Evolutionary conservation across 2,113 vertebrate species (phyloP), one percentile per base, ranked within the genome.

Genomic region (Oriolus oriolus): DNA sequence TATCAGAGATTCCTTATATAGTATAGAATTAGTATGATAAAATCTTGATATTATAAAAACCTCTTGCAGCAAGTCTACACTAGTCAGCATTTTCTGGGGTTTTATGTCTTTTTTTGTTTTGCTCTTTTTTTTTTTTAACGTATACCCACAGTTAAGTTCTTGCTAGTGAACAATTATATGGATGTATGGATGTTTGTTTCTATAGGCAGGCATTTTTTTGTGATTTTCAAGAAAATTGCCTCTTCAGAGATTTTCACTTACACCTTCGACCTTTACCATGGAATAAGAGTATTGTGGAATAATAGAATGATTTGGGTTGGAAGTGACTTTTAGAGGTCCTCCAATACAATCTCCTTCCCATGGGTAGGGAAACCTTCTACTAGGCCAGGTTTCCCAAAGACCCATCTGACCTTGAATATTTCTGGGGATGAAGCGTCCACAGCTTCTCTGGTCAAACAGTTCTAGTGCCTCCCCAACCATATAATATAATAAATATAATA

Each of bases 81-180:
- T 9, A 39, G 17, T 31, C 13, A 79, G 20, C 1, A 47, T 44
- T 70, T 85, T 70, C 35, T 73, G 12, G 1, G 2, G 2, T 17
- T 52, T 57, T 30, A 3, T 9, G 54, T 19, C 0, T 15, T 42
- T 30, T 10, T 20, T 68, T 53, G 6, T 21, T 50, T 70, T n/a
- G 1, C 2, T 47, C 3, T 1, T 27, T 22, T 28, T 1, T 9
- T 57, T 26, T 49, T 50, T 8, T 14, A 24, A 10, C 31, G 10
- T 53, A 28, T 16, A 42, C 3, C 7, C 61, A 16, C 17, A 56
- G 6, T 61, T 52, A 30, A 18, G 13, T 49, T 76, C 14, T 28
- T 71, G 7, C 21, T 35, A 53, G 2, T 53, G 20, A 71, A 31
- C 11, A 64, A 50, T 5, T 14, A 33, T 20, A 57, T 16, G 4